A percentile compares a stretch with the other conserved stretches of the same genome.
Evolutionary conservation across 2,113 vertebrate species (phyloP).

Genomic region (Thinocorus orbignyianus): DNA sequence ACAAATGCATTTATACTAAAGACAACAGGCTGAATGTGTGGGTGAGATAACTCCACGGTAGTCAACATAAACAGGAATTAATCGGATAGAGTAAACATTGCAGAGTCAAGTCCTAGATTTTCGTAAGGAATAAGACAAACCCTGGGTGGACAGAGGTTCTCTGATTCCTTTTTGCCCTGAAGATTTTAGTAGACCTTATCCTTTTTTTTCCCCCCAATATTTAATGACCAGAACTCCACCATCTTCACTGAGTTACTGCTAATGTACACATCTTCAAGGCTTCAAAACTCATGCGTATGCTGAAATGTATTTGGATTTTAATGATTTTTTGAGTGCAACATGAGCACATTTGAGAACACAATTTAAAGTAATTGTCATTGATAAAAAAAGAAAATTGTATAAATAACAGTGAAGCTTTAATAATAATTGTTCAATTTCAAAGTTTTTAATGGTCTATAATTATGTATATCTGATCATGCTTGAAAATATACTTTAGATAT

Average conservation of each 20-base stretch:
- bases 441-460: neutral
- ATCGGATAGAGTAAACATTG: neutral
- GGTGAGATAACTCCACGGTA: neutral
- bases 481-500: neutral
- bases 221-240: neutral
- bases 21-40: neutral
- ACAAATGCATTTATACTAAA: neutral
- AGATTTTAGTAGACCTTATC: neutral
- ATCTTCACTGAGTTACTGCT: neutral
- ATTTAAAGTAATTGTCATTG: neutral
- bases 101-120: neutral
- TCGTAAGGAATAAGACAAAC: neutral
- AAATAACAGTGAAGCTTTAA: conserved; percentile 16
- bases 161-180: neutral
- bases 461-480: neutral
- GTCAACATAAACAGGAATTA: neutral
- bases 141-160: neutral
- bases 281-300: neutral
- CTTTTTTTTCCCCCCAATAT: neutral
- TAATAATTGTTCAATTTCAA: neutral
- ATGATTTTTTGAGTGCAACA: neutral
- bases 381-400: neutral
- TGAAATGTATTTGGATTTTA: neutral
- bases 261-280: neutral
- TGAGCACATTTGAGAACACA: neutral